These are phyloP conservation scores for Drosophila neonasuta DNA, from an alignment of 2,888 invertebrate genomes.

Conservation along the genomic window DNA sequence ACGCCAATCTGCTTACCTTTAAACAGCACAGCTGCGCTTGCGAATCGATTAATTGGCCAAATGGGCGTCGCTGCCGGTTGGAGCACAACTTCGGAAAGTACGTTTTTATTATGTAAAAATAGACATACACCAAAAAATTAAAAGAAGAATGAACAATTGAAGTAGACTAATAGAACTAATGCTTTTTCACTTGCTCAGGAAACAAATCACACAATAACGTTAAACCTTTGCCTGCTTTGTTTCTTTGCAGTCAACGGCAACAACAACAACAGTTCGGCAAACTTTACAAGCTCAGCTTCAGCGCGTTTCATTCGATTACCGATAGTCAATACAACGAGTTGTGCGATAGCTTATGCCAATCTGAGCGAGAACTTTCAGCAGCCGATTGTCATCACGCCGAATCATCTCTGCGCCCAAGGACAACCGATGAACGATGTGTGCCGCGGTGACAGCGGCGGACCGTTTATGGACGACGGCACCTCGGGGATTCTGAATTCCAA, in stretches of 20 bases:
- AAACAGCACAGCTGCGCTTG: conserved; percentile 61
- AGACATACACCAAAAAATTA: conserved; percentile 1
- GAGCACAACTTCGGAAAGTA: conserved; percentile 87
- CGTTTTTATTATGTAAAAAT: conserved; percentile 43
- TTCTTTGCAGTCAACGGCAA: conserved; percentile 24
- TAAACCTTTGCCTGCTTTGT: conserved; percentile 14
- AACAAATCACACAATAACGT: background rate
- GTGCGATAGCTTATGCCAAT: conserved; percentile 80
- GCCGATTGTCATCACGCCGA: conserved; percentile 81
- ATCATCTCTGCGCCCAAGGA: conserved; percentile 82
- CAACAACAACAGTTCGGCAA: conserved; percentile 6
- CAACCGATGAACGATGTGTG: conserved; percentile 81
- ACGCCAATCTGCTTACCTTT: conserved; percentile 84
- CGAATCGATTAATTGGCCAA: conserved; percentile 82
- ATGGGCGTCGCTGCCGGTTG: conserved; percentile 88
- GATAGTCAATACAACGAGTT: conserved; percentile 81
- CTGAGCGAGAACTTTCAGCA: conserved; percentile 81
- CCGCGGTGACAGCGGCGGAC: conserved; percentile 82
- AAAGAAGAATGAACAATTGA: conserved; percentile 14
- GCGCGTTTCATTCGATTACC: conserved; percentile 83
- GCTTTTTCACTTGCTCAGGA: background rate
- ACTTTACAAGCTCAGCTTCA: conserved; percentile 45
- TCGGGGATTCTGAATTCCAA: conserved; percentile 59
- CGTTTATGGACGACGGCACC: conserved; percentile 79
- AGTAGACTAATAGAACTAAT: background rate